phyloP scores from a whole-genome alignment of 2,888 invertebrate species.

The Tiliacea citrago region DNA sequence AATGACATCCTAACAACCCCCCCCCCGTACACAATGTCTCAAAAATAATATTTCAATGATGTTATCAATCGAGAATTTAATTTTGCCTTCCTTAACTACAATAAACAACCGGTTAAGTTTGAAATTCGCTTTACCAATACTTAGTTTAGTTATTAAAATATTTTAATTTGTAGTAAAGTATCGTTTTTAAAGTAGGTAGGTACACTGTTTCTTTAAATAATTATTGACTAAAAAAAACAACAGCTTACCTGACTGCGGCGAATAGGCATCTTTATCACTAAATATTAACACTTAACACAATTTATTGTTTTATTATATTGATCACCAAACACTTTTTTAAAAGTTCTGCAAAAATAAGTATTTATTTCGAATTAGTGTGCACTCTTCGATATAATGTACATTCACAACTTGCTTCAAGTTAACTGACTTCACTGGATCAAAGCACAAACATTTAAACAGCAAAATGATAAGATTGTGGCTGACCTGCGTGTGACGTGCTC shows the following conservation, averaged over 20 bases:
- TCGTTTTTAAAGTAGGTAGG: neutral
- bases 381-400: conserved; percentile 73
- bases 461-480: conserved; percentile 86
- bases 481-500: conserved; percentile 85
- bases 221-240: conserved; percentile 9
- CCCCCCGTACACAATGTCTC: too few relatives aligned
- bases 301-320: conserved; percentile 48
- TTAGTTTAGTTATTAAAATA: neutral
- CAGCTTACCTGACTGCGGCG: conserved; percentile 86
- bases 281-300: conserved; percentile 62
- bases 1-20: neutral
- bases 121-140: neutral
- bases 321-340: conserved; percentile 64
- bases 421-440: conserved; percentile 87
- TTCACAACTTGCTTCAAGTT: conserved; percentile 82
- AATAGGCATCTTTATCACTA: conserved; percentile 83
- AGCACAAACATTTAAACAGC: conserved; percentile 89
- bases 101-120: neutral
- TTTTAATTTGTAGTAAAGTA: neutral
- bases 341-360: conserved; percentile 39
- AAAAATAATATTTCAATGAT: neutral
- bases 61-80: conserved; percentile 4
- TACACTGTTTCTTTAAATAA: neutral
- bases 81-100: neutral
- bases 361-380: conserved; percentile 57